phyloP scores from a whole-genome alignment of 2,888 invertebrate genomes.

The Omphaloscelis lunosa region DNA sequence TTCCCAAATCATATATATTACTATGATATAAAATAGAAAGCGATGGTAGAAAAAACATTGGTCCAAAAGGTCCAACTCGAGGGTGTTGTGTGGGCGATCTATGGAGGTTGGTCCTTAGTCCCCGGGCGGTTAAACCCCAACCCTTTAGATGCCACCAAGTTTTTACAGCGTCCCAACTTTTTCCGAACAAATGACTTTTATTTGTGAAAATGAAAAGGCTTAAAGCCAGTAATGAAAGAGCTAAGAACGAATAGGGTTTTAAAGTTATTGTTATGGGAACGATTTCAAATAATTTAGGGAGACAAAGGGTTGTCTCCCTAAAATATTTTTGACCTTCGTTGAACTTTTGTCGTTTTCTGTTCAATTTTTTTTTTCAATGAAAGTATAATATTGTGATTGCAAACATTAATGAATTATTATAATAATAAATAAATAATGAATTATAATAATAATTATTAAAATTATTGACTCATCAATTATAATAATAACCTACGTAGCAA shows the following conservation, averaged over 20 bases:
- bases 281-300: constrained; percentile 38
- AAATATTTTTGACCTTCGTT: no score
- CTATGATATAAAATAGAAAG: constrained; percentile 9
- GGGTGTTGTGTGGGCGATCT: constrained; percentile 37
- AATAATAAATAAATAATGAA: no score
- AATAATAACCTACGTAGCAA: no score
- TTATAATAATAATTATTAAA: no score
- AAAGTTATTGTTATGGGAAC: constrained; percentile 33
- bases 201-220: constrained; percentile 54
- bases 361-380: neutral
- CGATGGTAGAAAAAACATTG: constrained; percentile 29
- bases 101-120: constrained; percentile 6
- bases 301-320: constrained; percentile 12
- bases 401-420: neutral
- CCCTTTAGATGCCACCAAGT: constrained; percentile 45
- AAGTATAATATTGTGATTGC: neutral
- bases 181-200: constrained; percentile 57
- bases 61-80: constrained; percentile 16
- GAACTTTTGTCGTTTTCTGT: neutral
- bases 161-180: constrained; percentile 52
- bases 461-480: no score
- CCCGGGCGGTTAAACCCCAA: constrained; percentile 37
- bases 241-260: constrained; percentile 38
- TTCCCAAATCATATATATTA: neutral
- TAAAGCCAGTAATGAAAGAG: constrained; percentile 38